Evolutionary conservation across 2,797 vertebrate genomes (phyloP).

Genomic region (Coracias cyanogaster): DNA sequence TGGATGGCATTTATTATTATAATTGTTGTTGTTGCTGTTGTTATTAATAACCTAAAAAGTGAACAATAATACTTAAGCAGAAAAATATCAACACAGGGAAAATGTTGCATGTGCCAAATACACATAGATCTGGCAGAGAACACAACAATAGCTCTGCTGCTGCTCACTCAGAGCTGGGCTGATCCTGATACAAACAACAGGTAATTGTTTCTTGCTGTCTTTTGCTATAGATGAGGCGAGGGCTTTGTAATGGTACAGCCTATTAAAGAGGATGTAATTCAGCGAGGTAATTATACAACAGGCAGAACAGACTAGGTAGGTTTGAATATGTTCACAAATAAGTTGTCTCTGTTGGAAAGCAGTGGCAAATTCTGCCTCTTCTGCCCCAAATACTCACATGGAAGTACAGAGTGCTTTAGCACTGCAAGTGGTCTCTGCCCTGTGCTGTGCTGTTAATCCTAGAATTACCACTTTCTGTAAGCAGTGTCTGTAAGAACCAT

Average conservation of each 20-base stretch:
- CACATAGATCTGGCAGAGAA: not conserved
- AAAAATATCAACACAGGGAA: not conserved
- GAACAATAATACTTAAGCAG: not conserved
- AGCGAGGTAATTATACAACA: not conserved
- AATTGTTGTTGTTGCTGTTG: not conserved
- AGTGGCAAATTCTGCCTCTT: not conserved
- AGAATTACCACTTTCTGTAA: not conserved
- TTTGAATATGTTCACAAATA: not conserved
- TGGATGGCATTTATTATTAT: not conserved
- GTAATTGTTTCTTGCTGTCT: not conserved
- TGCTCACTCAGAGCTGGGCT: not conserved
- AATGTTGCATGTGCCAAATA: not conserved
- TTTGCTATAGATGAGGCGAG: not conserved
- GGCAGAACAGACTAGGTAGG: not conserved
- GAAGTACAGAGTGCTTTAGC: not conserved
- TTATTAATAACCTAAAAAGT: not conserved
- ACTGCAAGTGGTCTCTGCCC: not conserved
- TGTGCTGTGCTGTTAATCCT: not conserved
- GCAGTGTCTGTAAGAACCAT: not conserved
- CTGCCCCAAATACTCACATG: not conserved
- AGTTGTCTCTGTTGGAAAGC: not conserved
- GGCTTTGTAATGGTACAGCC: not conserved
- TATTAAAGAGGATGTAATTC: not conserved
- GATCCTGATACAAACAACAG: not conserved
- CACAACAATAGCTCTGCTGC: not conserved